phyloP scores from a whole-genome alignment of 2,113 vertebrate genomes.

The Sander vitreus region DNA sequence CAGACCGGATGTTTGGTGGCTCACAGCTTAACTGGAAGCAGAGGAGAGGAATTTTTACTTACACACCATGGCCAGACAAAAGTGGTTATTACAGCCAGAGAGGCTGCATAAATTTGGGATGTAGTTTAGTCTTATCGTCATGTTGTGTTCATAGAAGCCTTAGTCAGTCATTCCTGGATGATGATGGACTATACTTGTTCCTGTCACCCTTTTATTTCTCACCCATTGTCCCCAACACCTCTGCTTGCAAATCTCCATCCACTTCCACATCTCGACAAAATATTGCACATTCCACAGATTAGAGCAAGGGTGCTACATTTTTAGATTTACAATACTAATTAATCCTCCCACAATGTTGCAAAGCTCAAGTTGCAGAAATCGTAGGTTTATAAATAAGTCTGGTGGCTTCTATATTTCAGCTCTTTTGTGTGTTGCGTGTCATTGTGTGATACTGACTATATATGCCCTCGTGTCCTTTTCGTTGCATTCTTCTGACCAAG shows the following conservation, averaged over 20 bases:
- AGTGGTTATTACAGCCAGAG: conserved; percentile 50
- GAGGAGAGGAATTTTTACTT: conserved; percentile 37
- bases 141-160: conserved; percentile 55
- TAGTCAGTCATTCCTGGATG: conserved; percentile 24
- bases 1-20: conserved; percentile 62
- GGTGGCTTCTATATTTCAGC: conserved; percentile 30
- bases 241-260: conserved; percentile 24
- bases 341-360: conserved; percentile 29
- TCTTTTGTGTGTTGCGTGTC: conserved; percentile 49
- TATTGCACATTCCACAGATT: conserved; percentile 15
- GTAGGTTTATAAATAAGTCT: conserved; percentile 41
- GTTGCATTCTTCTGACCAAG: conserved; percentile 77
- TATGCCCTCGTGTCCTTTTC: conserved; percentile 57
- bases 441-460: conserved; percentile 67
- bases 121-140: conserved; percentile 55
- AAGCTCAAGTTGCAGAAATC: conserved; percentile 51
- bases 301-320: conserved; percentile 20
- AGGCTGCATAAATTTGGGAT: conserved; percentile 56
- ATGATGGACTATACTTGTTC: conserved; percentile 42
- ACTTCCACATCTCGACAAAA: conserved; percentile 19
- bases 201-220: conserved; percentile 29
- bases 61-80: conserved; percentile 42
- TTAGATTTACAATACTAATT: conserved; percentile 35
- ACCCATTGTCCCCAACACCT: conserved; percentile 1
- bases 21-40: conserved; percentile 36